Evolutionary conservation across 2,113 vertebrate genomes (phyloP).

Genomic region (Hiodon alosoides): DNA sequence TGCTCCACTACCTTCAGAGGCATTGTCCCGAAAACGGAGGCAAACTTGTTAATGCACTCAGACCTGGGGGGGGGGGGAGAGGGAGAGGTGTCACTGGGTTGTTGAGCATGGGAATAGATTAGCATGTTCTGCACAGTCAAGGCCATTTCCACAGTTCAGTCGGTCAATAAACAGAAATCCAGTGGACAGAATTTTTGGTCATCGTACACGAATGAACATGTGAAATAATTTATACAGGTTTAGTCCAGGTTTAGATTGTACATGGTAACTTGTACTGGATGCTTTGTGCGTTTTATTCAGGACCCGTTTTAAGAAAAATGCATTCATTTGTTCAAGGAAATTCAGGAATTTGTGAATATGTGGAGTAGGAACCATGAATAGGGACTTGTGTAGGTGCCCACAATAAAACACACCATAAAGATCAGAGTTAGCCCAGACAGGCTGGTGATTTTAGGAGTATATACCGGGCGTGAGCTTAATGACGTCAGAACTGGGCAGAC

Average conservation of each 20-base stretch:
- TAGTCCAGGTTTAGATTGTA: too few relatives aligned
- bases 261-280: too few relatives aligned
- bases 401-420: too few relatives aligned
- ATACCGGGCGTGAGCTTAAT: neutral
- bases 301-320: too few relatives aligned
- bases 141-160: too few relatives aligned
- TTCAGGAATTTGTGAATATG: neutral
- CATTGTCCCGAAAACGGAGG: conserved; percentile 94
- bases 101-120: neutral
- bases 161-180: too few relatives aligned
- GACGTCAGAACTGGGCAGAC: neutral
- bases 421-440: neutral
- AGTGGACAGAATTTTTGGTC: too few relatives aligned
- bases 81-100: neutral
- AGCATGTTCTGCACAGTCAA: too few relatives aligned
- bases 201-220: too few relatives aligned
- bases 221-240: too few relatives aligned
- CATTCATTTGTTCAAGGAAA: neutral
- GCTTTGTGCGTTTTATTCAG: too few relatives aligned
- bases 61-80: conserved; percentile 62
- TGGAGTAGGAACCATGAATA: neutral
- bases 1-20: conserved; percentile 96
- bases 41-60: conserved; percentile 98
- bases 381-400: neutral
- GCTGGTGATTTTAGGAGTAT: neutral